Conservation (phyloP, 2,888 invertebrate genomes). For the Lasiommata megera region DNA sequence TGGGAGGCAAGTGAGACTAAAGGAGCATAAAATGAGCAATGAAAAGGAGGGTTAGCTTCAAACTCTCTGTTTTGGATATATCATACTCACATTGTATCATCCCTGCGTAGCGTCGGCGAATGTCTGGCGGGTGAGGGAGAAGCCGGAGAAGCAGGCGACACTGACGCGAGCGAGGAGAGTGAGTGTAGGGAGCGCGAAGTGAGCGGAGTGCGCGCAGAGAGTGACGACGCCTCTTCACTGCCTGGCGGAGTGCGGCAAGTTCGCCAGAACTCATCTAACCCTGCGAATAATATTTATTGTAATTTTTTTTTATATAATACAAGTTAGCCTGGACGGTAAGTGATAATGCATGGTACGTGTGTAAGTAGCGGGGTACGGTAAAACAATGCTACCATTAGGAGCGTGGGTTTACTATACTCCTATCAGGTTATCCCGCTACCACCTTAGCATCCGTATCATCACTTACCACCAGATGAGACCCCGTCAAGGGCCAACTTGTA, state of each 20-base stretch:
- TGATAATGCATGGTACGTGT: too few relatives aligned
- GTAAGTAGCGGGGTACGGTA: too few relatives aligned
- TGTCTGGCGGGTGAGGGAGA: constrained; percentile 37
- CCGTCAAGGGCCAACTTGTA: too few relatives aligned
- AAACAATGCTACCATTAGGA: too few relatives aligned
- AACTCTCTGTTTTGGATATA: neutral
- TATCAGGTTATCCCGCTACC: too few relatives aligned
- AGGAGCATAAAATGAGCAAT: neutral
- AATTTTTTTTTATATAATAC: too few relatives aligned
- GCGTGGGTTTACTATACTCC: too few relatives aligned
- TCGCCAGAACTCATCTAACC: constrained; percentile 76
- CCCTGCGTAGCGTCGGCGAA: constrained; percentile 45
- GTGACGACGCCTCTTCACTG: constrained; percentile 67
- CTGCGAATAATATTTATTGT: constrained; percentile 39
- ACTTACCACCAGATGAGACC: too few relatives aligned
- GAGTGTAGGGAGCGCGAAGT: constrained; percentile 75
- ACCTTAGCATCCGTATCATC: too few relatives aligned
- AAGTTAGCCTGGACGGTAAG: too few relatives aligned
- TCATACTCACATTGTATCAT: constrained; percentile 46
- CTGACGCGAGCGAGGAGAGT: constrained; percentile 65
- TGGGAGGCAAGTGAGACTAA: constrained; percentile 46
- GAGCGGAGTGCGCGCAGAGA: constrained; percentile 63
- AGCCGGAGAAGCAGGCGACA: constrained; percentile 37
- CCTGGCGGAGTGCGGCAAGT: constrained; percentile 75
- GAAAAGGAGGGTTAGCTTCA: neutral